Base-by-base conservation (phyloP, 1,140 invertebrate species). In the Diorhabda sublineata region DNA sequence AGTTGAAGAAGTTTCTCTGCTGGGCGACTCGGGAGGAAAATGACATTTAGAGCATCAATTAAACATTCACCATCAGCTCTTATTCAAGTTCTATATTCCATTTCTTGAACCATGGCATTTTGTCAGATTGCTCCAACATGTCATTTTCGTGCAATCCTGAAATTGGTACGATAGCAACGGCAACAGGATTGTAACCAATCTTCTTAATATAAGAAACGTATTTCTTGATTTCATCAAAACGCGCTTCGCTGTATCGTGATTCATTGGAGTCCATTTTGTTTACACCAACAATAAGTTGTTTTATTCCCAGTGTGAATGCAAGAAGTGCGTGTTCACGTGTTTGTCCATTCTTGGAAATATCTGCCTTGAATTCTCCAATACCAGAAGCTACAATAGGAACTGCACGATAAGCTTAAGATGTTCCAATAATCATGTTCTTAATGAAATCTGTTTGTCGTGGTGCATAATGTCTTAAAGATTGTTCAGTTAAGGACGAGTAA, bases 371-470 rank as follows among this genome's bases (percentile, higher is more conserved):
- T 84, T 96, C 94, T 83, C 94, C 94, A 82, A 91, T 93, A 88
- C 94, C 93, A 79, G 93, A 92, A 82, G 94, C 94, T 76, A 96
- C 93, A 81, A 96, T 94, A 80, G 96, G 84, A 71, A 97, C 94
- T 76, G 94, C 95, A 84, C 94, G 96, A 85, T 97, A 95, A 79
- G 94, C 94, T 85, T 94, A 87, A 43, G 93, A 95, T 44, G 93
- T 95, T 80, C 95, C 95, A 76, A 95, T 97, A 82, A 97, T 97
- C 95, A 97, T 97, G 93, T 97, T 97, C 87, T 97, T 97, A 86
- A 97, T 97, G 88, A 97, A 97, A 92, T 97, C 95, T 87, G 94
- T 91, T 88, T 97, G 95, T 77, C 95, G 95, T 69, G 95, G 95
- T 77, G 95, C 95, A 84, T 97, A 26, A 1, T 26, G 26, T 26